These are phyloP conservation scores for Tetramorium parvispinum DNA, from an alignment of 1,140 invertebrate genomes.

Conservation along the genomic window DNA sequence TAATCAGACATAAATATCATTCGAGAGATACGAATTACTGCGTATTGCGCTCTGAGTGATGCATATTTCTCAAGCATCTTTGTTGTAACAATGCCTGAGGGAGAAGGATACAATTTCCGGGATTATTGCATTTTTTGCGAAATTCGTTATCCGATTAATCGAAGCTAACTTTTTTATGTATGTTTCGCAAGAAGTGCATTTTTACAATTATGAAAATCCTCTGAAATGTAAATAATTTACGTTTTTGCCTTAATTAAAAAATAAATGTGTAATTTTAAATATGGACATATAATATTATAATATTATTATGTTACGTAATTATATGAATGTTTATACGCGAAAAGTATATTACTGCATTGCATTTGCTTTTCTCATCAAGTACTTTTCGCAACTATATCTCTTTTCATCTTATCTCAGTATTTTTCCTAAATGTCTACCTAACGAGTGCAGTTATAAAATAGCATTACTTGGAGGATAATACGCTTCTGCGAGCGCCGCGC, in stretches of 20 bases:
- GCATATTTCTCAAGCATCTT: constrained; percentile 11
- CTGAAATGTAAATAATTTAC: not conserved
- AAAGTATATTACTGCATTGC: not conserved
- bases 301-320: not conserved
- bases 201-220: not conserved
- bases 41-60: not conserved
- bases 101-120: not conserved
- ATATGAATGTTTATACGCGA: not conserved
- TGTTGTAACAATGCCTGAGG: not conserved
- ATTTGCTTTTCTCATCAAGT: not conserved
- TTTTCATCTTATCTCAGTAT: constrained; percentile 5
- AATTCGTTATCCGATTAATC: constrained; percentile 23
- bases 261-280: not conserved
- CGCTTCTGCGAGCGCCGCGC: constrained; percentile 13
- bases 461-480: constrained; percentile 49
- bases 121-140: constrained; percentile 9
- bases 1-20: constrained; percentile 46
- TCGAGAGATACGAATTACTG: constrained; percentile 2
- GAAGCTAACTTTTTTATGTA: not conserved
- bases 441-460: constrained; percentile 53
- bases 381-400: not conserved
- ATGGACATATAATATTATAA: not conserved
- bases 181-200: not conserved
- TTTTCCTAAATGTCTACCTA: constrained; percentile 28
- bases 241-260: too few relatives aligned